Conservation (phyloP, 1,140 invertebrate genomes). For the Lepidurus apus region DNA sequence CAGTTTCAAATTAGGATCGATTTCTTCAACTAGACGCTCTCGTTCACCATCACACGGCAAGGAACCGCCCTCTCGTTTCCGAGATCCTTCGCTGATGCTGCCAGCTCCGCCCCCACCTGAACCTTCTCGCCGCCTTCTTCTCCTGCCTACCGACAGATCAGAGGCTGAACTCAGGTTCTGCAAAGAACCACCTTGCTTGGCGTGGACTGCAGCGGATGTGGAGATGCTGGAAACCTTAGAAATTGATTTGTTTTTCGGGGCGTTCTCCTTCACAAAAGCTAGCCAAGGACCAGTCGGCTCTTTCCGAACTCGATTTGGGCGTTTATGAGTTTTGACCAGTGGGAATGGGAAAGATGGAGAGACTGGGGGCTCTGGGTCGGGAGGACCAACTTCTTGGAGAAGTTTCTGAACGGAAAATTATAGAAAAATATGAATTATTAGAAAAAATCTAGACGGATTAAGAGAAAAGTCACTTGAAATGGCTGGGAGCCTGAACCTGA, state of each 20-base stretch:
- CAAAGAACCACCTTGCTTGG: not conserved
- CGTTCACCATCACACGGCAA: slow-evolving; percentile 6
- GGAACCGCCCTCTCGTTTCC: not conserved
- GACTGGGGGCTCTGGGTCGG: not conserved
- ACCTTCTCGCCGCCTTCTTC: slow-evolving; percentile 5
- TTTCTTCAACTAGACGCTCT: slow-evolving; percentile 5
- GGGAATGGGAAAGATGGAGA: not conserved
- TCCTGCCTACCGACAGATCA: not conserved
- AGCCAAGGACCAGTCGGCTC: not conserved
- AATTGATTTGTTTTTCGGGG: not conserved
- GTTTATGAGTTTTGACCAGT: not conserved
- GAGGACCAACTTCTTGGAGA: not conserved
- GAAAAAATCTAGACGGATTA: not conserved
- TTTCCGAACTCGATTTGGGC: not conserved
- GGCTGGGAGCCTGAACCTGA: slow-evolving; percentile 16
- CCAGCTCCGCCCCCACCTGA: not conserved
- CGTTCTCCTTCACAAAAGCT: not conserved
- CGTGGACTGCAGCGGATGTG: not conserved
- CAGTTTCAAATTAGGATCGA: slow-evolving; percentile 6
- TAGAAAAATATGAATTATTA: no score
- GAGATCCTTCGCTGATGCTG: not conserved
- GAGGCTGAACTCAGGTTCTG: not conserved
- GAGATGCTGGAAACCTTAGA: not conserved
- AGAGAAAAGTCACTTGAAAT: slow-evolving; percentile 1
- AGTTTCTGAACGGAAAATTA: not conserved